Evolutionary conservation across 2,113 vertebrate species (phyloP), one percentile per base, ranked within the genome.

Genomic region (Anarhynchus alexandrinus): DNA sequence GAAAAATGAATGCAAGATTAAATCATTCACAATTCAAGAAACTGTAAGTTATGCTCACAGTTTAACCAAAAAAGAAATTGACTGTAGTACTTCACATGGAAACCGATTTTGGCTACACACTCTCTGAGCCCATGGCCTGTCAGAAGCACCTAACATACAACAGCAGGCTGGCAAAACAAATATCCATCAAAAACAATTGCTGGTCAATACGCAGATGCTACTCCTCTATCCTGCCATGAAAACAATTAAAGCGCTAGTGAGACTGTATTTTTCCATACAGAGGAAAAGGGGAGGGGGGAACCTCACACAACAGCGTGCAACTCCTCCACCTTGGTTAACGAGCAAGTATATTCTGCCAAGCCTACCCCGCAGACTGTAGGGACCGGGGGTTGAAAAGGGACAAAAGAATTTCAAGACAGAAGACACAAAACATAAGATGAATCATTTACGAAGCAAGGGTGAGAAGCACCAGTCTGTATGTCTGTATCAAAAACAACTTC

Each of bases 91-190:
- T 74, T 73, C n/a, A 62, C 4, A 29, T 0, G 1, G 59, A 49
- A 34, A 58, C 21, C 61, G 72, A 32, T 54, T 66, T 52, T 61
- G 64, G 59, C 76, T 57, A 26, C 4, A 9, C 2, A 8, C 32
- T 77, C 27, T 38, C 52, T 52, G 69, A 90, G 69, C 52, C 32
- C n/a, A 45, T 7, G 19, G 61, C 54, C 70, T 76, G 57, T 45
- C 54, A 82, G 70, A 94, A 47, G 27, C 12, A 87, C 72, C 49
- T 30, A 57, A 87, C 27, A 69, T 5, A 36, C 26, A 76, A 47
- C 20, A 76, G 77, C 43, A 81, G 49, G 38, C 69, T 76, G 49
- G 47, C 77, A 94, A 93, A 94, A 91, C 72, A 89, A 88, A 84
- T 19, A 81, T 4, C 29, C 62, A 57, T 29, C 34, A 45, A 5